phyloP scores from a whole-genome alignment of 2,888 invertebrate species.

The Pandemis cinnamomeana region DNA sequence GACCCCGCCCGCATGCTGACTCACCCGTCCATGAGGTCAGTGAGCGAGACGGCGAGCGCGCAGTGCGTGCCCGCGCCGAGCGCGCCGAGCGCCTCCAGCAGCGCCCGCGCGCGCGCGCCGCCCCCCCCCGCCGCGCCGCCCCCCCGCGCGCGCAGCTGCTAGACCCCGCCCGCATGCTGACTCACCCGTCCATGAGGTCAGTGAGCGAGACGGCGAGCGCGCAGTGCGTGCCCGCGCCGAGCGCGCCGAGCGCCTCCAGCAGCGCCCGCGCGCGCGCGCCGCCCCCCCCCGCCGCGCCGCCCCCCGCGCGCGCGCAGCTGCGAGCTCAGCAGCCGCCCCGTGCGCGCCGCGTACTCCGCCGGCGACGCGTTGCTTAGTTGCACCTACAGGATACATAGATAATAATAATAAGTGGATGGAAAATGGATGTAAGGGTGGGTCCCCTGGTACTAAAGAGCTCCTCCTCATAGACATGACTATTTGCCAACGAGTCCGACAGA shows the following conservation, averaged over 20 bases:
- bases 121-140: too few relatives aligned
- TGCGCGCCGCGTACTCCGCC: conserved; percentile 61
- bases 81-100: too few relatives aligned
- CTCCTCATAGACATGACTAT: conserved; percentile 9
- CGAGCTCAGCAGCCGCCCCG: conserved; percentile 59
- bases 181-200: conserved; percentile 18
- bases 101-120: too few relatives aligned
- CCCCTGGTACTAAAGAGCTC: neutral
- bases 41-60: too few relatives aligned
- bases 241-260: conserved; percentile 69
- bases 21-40: too few relatives aligned
- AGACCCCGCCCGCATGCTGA: neutral
- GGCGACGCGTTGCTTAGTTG: conserved; percentile 68
- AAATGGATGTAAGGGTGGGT: neutral
- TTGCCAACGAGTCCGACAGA: conserved; percentile 7
- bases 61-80: too few relatives aligned
- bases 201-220: conserved; percentile 48
- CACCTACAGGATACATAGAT: conserved; percentile 54
- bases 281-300: conserved; percentile 34
- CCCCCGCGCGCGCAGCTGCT: too few relatives aligned
- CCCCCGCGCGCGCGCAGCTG: conserved; percentile 53
- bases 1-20: too few relatives aligned
- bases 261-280: conserved; percentile 55
- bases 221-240: conserved; percentile 58
- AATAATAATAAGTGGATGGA: too few relatives aligned